Evolutionary conservation across 2,113 vertebrate genomes (phyloP), one percentile per base, ranked within the genome.

Genomic region (Cardinalis cardinalis): DNA sequence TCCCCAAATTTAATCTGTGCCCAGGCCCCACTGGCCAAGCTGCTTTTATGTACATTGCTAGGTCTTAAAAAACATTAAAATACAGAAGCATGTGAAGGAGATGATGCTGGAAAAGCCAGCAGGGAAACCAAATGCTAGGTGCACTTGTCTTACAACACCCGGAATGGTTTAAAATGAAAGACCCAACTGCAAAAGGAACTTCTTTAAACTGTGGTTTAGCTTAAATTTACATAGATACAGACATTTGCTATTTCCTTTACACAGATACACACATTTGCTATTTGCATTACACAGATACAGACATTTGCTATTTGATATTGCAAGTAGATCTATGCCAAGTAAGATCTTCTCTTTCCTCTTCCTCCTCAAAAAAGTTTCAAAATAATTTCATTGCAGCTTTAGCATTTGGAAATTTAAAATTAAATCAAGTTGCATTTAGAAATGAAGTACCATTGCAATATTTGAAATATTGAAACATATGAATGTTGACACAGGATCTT

Each of bases 231-330:
- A 56, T 31, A 64, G 59, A 60, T 64, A 56, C 31, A 70, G 64
- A 55, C 41, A 77, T 84, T 90, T 84, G 87, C 25, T 82, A 26
- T 75, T 92, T 87, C 59, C 40, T 72, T 84, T 72, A 19, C 41
- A 48, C 40, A 90, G 88, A 78, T 66, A 77, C 7, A 70, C 59
- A 65, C 36, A 70, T 77, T 89, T 87, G 87, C 31, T 90, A n/a
- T 75, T 92, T 89, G 66, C 65, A 76, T 90, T 48, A 60, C 81
- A 53, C 65, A 78, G 80, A 84, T 60, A 74, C 8, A 73, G 68
- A 66, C 38, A 77, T 87, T 89, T 82, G 84, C 38, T 91, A 34
- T 73, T 91, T 85, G 71, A 60, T 88, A 74, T 58, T 90, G 41
- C 86, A 90, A 81, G 51, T 28, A 86, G 40, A 91, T 18, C 56